Evolutionary conservation across 1,140 invertebrate genomes (phyloP).

Genomic region (Solenopsis fugax): DNA sequence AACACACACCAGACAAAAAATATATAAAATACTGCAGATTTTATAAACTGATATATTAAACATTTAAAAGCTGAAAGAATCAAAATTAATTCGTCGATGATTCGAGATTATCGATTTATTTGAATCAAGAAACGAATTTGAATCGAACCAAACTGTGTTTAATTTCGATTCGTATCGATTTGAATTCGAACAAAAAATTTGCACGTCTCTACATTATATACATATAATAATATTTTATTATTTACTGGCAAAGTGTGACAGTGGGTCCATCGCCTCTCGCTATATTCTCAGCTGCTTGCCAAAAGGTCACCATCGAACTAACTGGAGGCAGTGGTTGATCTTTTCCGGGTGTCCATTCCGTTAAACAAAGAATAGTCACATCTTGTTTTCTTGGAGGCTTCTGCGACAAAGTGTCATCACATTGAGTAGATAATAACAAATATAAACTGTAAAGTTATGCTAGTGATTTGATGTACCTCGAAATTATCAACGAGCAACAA

Average conservation of each 20-base stretch:
- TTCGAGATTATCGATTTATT: too few species aligned
- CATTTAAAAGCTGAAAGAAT: too few species aligned
- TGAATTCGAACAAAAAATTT: too few species aligned
- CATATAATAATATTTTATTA: too few species aligned
- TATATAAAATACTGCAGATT: too few species aligned
- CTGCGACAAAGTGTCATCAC: constrained; percentile 45
- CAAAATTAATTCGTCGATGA: too few species aligned
- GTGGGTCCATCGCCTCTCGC: constrained; percentile 66
- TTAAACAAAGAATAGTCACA: constrained; percentile 73
- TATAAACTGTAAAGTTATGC: background rate
- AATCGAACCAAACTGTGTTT: too few species aligned
- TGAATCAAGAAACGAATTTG: too few species aligned
- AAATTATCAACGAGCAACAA: constrained; percentile 68
- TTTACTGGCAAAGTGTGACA: constrained; percentile 75
- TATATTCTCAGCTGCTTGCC: constrained; percentile 74
- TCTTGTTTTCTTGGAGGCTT: constrained; percentile 59
- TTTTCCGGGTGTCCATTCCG: constrained; percentile 70
- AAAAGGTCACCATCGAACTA: constrained; percentile 68
- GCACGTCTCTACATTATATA: too few species aligned
- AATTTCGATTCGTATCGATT: too few species aligned
- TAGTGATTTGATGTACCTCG: constrained; percentile 53
- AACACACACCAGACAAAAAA: too few species aligned
- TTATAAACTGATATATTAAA: too few species aligned
- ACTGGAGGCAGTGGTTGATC: constrained; percentile 68
- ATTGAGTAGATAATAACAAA: background rate